Base-by-base conservation (phyloP, 2,888 invertebrate genomes). In the Venustoraphidia nigricollis region DNA sequence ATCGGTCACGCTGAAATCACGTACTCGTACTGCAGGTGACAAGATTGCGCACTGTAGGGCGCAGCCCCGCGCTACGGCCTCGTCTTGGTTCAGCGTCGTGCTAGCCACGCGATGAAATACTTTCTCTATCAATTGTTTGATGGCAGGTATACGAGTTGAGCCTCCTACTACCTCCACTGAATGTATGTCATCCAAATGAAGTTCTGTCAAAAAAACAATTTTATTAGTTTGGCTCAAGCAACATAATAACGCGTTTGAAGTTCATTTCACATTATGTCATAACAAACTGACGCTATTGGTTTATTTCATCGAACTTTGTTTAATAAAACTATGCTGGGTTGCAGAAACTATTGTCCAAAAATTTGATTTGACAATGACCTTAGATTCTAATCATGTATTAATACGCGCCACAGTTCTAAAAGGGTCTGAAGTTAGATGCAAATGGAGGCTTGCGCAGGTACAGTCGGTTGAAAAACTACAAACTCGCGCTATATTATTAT, bases 81-180 rank as follows among this genome's bases (percentile, higher is more conserved):
- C 98, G 65, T 99, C 98, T 69, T 91, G 91, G 67, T 99, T 99
- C 50, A 99, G 71, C 17, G 98, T 97, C 27, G 97, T 98, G 54
- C 92, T 91, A 8, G 92, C 82, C 43, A 80, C 75, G 61, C 89
- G 88, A 49, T 82, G 80, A 63, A 87, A 88, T 2, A 95, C 82
- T 64, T 88, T 83, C 61, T 90, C 87, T 55, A 98, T 88, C 50
- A 94, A 68, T 51, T 76, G 75, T 66, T 96, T 96, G 47, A 99
- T 81, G 34, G 90, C 82, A 4, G 98, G 98, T 58, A 98, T 85
- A 58, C 98, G 81, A 46, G 88, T 86, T 1, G 92, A 89, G 9
- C 98, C 98, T 39, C 98, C 98, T 37, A 96, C 91, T 56, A 98
- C 79, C 69, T 99, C 98, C 34, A 99, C 92, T 1, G 93, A 81